Evolutionary conservation across 2,113 vertebrate species (phyloP), one percentile per base, ranked within the genome.

Genomic region (Tetrax tetrax): DNA sequence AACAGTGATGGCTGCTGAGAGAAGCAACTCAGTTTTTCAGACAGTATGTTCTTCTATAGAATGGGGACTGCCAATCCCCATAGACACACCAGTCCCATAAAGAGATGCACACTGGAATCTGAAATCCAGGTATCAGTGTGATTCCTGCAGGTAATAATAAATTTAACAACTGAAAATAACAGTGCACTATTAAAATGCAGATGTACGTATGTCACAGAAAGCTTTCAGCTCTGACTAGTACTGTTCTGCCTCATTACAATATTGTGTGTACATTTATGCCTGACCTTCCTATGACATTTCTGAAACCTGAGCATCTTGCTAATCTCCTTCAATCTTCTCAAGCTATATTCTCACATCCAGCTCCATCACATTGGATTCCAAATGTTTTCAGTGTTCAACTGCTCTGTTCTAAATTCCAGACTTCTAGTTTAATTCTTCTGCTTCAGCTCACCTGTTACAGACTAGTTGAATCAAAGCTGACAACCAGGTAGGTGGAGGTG

Each of bases 241-340:
- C n/a, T 59, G 1, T 64, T 85, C 56, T 85, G 31, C 63, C 48
- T 77, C 14, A 8, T 86, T 87, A 81, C 27, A 19, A 1, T 61
- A 38, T 33, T 43, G 21, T 15, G 4, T 11, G 2, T 84, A 7
- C 91, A 31, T 91, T 87, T 96, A 29, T 95, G 43, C 23, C 37
- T 86, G 69, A 78, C 86, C 72, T 92, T 72, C 45, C 53, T 2
- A 2, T 35, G 79, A 60, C 63, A 38, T 22, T 85, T 45, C 78
- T 94, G 77, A 90, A 94, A 95, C 29, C 68, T 83, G 78, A 96
- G 59, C 27, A 51, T 70, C 19, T 70, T 94, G 90, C 60, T 86
- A 70, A 91, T 92, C 76, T 51, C 75, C 45, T 77, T 87, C 59
- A 37, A 14, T 83, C 79, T 92, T 93, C 76, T 48, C 28, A 64